Evolutionary conservation across 53 echinoderm and acorn worm genomes (phyloP), one percentile per base, ranked within the genome.

Genomic region (Echinarachnius parma): DNA sequence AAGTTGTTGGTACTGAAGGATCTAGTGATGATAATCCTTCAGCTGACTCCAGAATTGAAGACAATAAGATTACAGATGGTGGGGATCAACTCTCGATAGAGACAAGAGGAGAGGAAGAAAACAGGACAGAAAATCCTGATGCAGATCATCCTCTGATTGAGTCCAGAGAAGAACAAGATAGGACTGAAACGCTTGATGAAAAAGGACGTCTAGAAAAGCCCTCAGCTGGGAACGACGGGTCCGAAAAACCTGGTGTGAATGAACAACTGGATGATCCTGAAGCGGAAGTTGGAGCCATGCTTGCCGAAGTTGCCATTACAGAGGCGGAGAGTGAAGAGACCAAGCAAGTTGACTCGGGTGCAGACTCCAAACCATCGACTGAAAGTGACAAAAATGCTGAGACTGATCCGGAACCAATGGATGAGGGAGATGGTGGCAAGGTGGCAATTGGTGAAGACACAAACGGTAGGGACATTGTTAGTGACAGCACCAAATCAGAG

Each of bases 281-380:
- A 5, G 57, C 55, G 2, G 74, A 42, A 1, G 34, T 72, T 11
- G 57, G 74, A 27, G 44, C 57, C 27, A 72, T 56, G 27, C 74
- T 72, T 37, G 74, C 74, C 7, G 74, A 72, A 42, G 37, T 57
- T 37, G 74, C 56, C 9, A 36, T 72, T 27, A 57, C 28, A 3
- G 74, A 72, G 57, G 55, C 56, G 37, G 57, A 72, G 10, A 10
- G 4, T 11, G 52, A 50, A 19, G 52, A 50, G 52, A 19, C n/a
- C n/a, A n/a, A n/a, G n/a, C n/a, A n/a, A n/a, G n/a, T n/a, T 9
- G 42, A 9, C 42, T 42, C 42, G 42, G 42, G 14, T 13, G 7
- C 42, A 42, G 42, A 42, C 42, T 42, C 42, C 42, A 42, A 14
- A 42, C 14, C n/a, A n/a, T n/a, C n/a, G n/a, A n/a, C n/a, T n/a